These are phyloP conservation scores for Prosopocoilus inquinatus DNA, from an alignment of 2,888 invertebrate genomes.

Conservation along the genomic window DNA sequence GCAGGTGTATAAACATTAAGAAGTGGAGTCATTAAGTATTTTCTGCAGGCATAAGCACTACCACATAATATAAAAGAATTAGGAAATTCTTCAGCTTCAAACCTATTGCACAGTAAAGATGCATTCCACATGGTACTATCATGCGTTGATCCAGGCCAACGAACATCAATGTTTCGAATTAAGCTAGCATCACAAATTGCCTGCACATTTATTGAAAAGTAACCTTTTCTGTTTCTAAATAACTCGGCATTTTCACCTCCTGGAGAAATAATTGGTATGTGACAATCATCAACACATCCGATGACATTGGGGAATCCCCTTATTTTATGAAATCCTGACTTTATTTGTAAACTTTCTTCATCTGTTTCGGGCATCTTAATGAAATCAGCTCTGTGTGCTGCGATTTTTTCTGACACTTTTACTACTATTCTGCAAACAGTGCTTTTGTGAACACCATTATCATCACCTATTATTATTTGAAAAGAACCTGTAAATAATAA, in stretches of 20 bases:
- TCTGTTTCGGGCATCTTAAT: neutral
- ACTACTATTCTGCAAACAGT: neutral
- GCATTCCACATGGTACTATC: neutral
- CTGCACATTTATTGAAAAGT: conserved; percentile 23
- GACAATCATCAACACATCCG: conserved; percentile 25
- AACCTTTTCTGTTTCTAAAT: conserved; percentile 28
- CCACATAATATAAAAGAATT: neutral
- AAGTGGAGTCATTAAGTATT: neutral
- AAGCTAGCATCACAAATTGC: neutral
- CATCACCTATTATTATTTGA: neutral
- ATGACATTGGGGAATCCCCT: conserved; percentile 9
- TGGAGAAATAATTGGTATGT: conserved; percentile 27
- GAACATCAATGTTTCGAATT: neutral
- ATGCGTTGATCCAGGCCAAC: conserved; percentile 1
- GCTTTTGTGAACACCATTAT: neutral
- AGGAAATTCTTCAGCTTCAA: neutral
- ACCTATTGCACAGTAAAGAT: conserved; percentile 1
- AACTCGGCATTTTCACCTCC: conserved; percentile 26
- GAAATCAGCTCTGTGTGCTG: neutral
- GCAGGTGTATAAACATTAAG: neutral
- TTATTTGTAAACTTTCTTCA: neutral
- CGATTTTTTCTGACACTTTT: neutral
- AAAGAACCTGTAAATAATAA: neutral
- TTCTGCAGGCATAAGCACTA: neutral
- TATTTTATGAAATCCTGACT: conserved; percentile 5